A percentile compares a stretch with the other conserved stretches of the same genome.
Evolutionary conservation across 2,888 invertebrate species (phyloP).

Genomic region (Cheilosia impressa): DNA sequence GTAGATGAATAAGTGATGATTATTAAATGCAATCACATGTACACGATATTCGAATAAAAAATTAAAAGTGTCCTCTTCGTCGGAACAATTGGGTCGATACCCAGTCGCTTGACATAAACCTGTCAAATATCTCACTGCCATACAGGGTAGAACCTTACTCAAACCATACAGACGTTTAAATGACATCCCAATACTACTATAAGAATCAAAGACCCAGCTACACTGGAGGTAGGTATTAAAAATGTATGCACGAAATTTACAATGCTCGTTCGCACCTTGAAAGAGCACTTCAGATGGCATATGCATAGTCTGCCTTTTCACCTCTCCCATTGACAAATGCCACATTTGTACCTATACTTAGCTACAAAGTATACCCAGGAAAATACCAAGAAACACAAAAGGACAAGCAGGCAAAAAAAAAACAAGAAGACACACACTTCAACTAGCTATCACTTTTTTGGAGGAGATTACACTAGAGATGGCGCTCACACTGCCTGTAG

Average conservation of each 20-base stretch:
- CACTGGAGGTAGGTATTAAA: constrained; percentile 61
- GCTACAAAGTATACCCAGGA: constrained; percentile 4
- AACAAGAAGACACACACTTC: constrained; percentile 38
- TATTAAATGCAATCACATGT: no score
- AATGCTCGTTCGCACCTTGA: constrained; percentile 67
- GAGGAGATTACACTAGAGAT: constrained; percentile 67
- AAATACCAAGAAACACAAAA: constrained; percentile 14
- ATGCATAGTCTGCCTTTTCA: constrained; percentile 20
- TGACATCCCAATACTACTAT: constrained; percentile 20
- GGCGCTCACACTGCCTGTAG: constrained; percentile 2
- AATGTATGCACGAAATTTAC: constrained; percentile 67
- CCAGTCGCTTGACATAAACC: not conserved
- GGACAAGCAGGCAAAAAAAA: constrained; percentile 8
- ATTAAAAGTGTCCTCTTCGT: not conserved
- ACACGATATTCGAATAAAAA: no score
- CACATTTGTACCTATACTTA: constrained; percentile 32
- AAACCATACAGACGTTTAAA: constrained; percentile 3
- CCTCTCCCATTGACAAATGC: constrained; percentile 55
- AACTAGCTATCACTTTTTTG: constrained; percentile 63
- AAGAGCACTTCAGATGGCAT: constrained; percentile 31
- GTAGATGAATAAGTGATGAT: no score
- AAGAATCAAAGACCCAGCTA: constrained; percentile 46
- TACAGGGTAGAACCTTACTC: constrained; percentile 30
- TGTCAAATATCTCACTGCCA: not conserved
- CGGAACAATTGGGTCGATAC: not conserved